These are phyloP conservation scores for Ariolimax columbianus DNA, from an alignment of 2,888 invertebrate species.

Conservation along the genomic window DNA sequence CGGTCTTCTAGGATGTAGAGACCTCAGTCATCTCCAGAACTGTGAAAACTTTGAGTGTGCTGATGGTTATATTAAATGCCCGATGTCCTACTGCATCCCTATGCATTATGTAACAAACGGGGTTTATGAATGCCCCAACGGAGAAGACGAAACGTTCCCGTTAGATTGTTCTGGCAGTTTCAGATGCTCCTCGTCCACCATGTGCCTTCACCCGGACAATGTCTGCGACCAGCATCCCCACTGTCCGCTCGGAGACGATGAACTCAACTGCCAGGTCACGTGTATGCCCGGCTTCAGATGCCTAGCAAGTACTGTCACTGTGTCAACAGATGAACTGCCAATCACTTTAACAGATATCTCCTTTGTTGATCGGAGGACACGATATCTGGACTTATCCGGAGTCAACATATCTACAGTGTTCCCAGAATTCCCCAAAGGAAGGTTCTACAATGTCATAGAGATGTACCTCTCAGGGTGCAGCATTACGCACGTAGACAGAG, in stretches of 20 bases:
- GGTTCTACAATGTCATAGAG: constrained; percentile 32
- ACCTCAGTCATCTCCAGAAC: constrained; percentile 25
- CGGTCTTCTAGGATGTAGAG: constrained; percentile 24
- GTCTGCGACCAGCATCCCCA: constrained; percentile 34
- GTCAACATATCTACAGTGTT: constrained; percentile 40
- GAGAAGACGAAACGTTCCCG: constrained; percentile 32
- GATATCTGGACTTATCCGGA: constrained; percentile 32
- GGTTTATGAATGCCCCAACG: constrained; percentile 30
- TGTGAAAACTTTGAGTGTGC: constrained; percentile 30
- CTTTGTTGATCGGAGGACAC: constrained; percentile 37
- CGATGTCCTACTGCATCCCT: constrained; percentile 38
- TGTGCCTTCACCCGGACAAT: constrained; percentile 43
- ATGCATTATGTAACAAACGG: constrained; percentile 26
- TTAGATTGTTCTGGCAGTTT: constrained; percentile 20
- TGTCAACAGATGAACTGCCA: not conserved
- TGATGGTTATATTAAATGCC: constrained; percentile 44
- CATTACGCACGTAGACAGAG: constrained; percentile 35
- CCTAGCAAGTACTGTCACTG: constrained; percentile 1
- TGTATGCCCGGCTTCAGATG: constrained; percentile 37
- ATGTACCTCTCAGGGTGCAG: constrained; percentile 23
- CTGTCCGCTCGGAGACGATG: constrained; percentile 40
- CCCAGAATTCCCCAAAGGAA: constrained; percentile 38
- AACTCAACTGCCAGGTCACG: constrained; percentile 32
- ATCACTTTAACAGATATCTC: constrained; percentile 4
- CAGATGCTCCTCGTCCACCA: constrained; percentile 15